Percentiles rank a stretch among this genome's conserved stretches.
Evolutionary conservation across 2,113 vertebrate genomes (phyloP).

Genomic region (Alethe diademata): DNA sequence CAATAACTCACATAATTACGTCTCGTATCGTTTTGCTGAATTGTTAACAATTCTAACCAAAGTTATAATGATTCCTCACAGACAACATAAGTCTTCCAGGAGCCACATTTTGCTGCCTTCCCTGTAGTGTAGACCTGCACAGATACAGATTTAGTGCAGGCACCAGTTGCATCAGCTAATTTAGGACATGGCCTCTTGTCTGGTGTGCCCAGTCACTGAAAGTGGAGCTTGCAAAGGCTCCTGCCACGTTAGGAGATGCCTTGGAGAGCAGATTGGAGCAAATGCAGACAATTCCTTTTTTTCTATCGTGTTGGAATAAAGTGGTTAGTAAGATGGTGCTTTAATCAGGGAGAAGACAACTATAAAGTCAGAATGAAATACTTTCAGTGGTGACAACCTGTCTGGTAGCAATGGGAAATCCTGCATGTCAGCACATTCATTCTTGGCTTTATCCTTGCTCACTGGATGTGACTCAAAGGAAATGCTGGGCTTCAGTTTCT

Average conservation of each 20-base stretch:
- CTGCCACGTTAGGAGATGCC: background rate
- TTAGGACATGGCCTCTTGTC: background rate
- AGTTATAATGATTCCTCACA: slow-evolving; percentile 40
- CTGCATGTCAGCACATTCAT: slow-evolving; percentile 49
- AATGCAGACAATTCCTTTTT: background rate
- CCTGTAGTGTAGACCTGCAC: background rate
- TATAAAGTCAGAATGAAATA: slow-evolving; percentile 41
- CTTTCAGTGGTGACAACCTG: slow-evolving; percentile 32
- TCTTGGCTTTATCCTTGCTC: slow-evolving; percentile 46
- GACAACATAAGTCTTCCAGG: slow-evolving; percentile 34
- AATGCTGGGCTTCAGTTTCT: slow-evolving; percentile 47
- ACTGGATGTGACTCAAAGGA: slow-evolving; percentile 51
- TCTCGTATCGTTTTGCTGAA: slow-evolving; percentile 21
- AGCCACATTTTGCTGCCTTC: slow-evolving; percentile 33
- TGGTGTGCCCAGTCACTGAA: background rate
- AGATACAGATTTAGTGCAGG: slow-evolving; percentile 7
- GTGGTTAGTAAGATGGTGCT: background rate
- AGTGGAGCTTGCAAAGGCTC: background rate
- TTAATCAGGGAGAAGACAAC: background rate
- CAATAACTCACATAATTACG: slow-evolving; percentile 58
- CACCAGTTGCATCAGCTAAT: background rate
- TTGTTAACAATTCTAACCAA: slow-evolving; percentile 57
- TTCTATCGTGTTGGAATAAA: background rate
- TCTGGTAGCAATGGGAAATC: slow-evolving; percentile 50
- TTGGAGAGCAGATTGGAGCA: background rate